A percentile compares a stretch with the other conserved stretches of the same genome.
Conservation (phyloP, 2,888 invertebrate genomes). For the Chrysopilus asiliformis region DNA sequence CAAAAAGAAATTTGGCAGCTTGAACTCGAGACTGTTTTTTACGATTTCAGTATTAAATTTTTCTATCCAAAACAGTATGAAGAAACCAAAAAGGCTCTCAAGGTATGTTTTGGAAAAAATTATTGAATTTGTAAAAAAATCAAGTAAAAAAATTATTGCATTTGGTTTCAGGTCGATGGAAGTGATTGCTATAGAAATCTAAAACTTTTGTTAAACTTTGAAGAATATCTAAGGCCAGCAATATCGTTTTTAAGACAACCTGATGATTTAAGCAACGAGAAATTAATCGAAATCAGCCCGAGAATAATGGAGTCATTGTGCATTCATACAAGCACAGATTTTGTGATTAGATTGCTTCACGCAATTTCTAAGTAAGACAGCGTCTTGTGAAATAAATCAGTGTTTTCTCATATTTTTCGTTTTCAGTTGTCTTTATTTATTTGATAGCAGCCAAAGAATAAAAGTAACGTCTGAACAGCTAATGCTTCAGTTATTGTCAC, state of each 20-base stretch:
- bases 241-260: conserved; percentile 16
- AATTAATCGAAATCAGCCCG: conserved; percentile 16
- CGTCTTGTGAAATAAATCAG: neutral
- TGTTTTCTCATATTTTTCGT: conserved; percentile 1
- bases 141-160: neutral
- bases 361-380: conserved; percentile 16
- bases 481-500: conserved; percentile 21
- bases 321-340: conserved; percentile 22
- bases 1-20: too few relatives aligned
- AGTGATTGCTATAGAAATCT: too few relatives aligned
- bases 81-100: conserved; percentile 7
- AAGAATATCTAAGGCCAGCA: conserved; percentile 15
- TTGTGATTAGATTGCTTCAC: conserved; percentile 21
- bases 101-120: conserved; percentile 10
- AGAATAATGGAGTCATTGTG: conserved; percentile 19
- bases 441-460: conserved; percentile 16
- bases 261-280: conserved; percentile 9
- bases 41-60: conserved; percentile 17
- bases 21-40: conserved; percentile 17
- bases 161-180: conserved; percentile 1
- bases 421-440: conserved; percentile 18
- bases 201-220: too few relatives aligned
- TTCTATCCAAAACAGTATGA: conserved; percentile 16
- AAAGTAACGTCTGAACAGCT: conserved; percentile 21
- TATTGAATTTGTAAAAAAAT: conserved; percentile 1